A percentile compares a stretch with the other conserved stretches of the same genome.
These are phyloP conservation scores for Nebria salina DNA, from an alignment of 2,888 invertebrate genomes.

Conservation along the genomic window DNA sequence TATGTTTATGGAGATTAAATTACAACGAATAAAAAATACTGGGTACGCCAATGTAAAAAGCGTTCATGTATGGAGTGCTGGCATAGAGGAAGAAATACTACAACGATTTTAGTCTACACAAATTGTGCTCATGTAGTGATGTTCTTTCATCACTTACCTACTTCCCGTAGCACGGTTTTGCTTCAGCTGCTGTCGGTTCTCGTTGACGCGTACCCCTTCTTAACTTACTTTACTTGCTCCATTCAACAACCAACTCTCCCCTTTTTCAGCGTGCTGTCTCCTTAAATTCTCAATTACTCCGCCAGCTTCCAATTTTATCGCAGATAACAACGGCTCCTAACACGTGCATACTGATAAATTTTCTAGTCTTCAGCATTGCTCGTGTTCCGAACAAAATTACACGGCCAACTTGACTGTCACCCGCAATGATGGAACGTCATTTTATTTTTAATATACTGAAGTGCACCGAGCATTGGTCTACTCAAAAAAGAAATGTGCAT, in stretches of 20 bases:
- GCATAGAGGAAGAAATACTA: background rate
- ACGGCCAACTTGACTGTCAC: constrained; percentile 4
- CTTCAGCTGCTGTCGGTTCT: constrained; percentile 3
- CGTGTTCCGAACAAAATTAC: background rate
- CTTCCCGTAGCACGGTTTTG: constrained; percentile 4
- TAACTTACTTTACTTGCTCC: background rate
- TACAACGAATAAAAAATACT: background rate
- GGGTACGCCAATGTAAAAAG: background rate
- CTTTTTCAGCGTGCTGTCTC: constrained; percentile 27
- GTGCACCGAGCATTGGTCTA: background rate
- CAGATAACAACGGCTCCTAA: constrained; percentile 23
- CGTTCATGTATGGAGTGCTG: background rate
- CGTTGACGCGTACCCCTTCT: constrained; percentile 6
- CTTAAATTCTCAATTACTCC: constrained; percentile 43
- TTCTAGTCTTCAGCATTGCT: constrained; percentile 15
- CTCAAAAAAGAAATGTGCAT: background rate
- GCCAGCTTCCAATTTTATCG: constrained; percentile 33
- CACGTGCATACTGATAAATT: constrained; percentile 30
- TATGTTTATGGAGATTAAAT: too few relatives aligned
- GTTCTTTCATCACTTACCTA: constrained; percentile 11
- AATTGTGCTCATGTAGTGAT: constrained; percentile 8
- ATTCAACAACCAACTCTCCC: background rate
- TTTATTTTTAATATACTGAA: constrained; percentile 12
- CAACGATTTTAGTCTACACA: background rate
- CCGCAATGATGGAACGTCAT: constrained; percentile 20